Base-by-base conservation (phyloP, 2,797 vertebrate species). In the Cuculus canorus region DNA sequence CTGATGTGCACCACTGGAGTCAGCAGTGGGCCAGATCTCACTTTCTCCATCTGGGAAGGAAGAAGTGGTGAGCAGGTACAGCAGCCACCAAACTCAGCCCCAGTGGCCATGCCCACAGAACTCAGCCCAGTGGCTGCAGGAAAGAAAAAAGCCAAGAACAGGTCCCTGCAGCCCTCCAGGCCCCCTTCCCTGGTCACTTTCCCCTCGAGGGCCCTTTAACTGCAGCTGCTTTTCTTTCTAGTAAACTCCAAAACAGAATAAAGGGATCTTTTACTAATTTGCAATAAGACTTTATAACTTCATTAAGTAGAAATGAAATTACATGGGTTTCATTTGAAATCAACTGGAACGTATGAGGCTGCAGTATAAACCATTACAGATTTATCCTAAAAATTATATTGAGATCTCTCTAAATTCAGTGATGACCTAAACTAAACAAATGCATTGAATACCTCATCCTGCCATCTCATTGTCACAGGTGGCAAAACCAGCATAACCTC, bases 91-190 rank as follows among this genome's bases (percentile, higher is more conserved):
- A 48, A 48, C 47, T 48, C 21, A 11, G 47, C 17, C 28, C 53
- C 53, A 13, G n/a, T 9, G 3, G 28, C 59, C 47, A 48, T 21
- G 47, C 19, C 47, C 6, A 2, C 43, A 43, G 43, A 43, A 43
- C 17, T 43, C 43, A 43, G 43, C 43, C 17, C 43, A 43, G 43
- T 43, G 28, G 33, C 47, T 61, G 32, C 66, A 63, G 19, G 61
- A 35, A 27, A 21, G 53, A 43, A 43, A 35, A 43, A 43, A 43
- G 43, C 7, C 45, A 41, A 15, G 13, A 21, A 3, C 45, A 19
- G 33, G 25, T 43, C 43, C 33, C 52, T 2, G 9, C 69, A n/a
- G 41, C 39, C 28, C 6, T 1, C n/a, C 1, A 0, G 10, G 35
- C 17, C 33, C 48, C 54, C n/a, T 28, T 8, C 65, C 35, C 8